A percentile compares a stretch with the other conserved stretches of the same genome.
Conservation (phyloP, 1,140 invertebrate species). For the Chrysopa pallens region DNA sequence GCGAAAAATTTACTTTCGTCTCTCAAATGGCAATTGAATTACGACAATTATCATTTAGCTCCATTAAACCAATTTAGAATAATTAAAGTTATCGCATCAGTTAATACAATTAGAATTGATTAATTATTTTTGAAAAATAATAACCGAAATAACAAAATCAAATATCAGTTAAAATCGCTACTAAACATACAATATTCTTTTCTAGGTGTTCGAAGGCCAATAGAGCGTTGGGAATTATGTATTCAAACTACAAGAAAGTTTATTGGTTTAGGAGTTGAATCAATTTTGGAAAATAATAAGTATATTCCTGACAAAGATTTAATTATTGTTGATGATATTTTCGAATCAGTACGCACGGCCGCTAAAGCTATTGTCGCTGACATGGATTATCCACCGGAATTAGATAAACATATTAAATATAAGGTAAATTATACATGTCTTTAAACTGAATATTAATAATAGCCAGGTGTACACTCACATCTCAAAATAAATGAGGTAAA, state of each 20-base stretch:
- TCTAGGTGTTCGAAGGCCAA: conserved; percentile 24
- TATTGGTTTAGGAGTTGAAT: conserved; percentile 33
- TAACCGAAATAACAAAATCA: too few relatives aligned
- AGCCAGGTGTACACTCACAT: too few relatives aligned
- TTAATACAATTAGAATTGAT: too few relatives aligned
- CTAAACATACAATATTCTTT: conserved; percentile 1
- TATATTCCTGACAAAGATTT: conserved; percentile 9
- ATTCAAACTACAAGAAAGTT: conserved; percentile 27
- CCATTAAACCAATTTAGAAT: too few relatives aligned
- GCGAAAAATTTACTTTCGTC: too few relatives aligned
- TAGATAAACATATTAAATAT: conserved; percentile 21
- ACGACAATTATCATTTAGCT: too few relatives aligned
- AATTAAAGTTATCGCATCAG: too few relatives aligned
- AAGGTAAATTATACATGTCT: conserved; percentile 16
- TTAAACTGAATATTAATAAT: not conserved
- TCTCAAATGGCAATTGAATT: too few relatives aligned
- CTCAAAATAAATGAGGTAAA: too few relatives aligned
- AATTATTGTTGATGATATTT: conserved; percentile 17
- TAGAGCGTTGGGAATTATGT: conserved; percentile 37
- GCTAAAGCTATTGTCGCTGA: conserved; percentile 11
- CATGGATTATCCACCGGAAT: conserved; percentile 11
- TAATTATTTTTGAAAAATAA: too few relatives aligned
- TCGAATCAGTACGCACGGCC: conserved; percentile 15
- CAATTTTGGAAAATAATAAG: conserved; percentile 26
- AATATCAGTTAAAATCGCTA: not conserved